Evolutionary conservation across 2,113 vertebrate genomes (phyloP), one percentile per base, ranked within the genome.

Genomic region (Phoxinus phoxinus): DNA sequence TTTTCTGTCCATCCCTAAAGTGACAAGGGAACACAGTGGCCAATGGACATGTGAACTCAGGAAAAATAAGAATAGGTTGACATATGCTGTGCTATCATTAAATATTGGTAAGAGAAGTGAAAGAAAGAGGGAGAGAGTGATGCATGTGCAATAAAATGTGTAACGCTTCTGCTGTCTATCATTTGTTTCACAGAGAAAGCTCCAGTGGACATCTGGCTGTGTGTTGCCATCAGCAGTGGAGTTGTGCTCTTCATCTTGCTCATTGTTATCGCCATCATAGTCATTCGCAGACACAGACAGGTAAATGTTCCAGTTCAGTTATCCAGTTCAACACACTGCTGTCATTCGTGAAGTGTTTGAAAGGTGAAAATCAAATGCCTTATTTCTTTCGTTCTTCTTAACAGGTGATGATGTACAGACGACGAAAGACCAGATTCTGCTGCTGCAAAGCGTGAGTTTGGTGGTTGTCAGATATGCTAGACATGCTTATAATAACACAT

Each of bases 391-490:
- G 71, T 32, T 81, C 58, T 78, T 88, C 71, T 75, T 15, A 90
- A 89, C 85, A 85, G 86, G 88, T 32, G 65, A 84, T 25, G 67
- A 88, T 30, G 53, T 75, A 71, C 4, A 92, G 88, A 83, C 87
- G 82, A 48, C 75, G 80, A 61, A 91, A 89, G 75, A 89, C 84
- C 76, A 89, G 51, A 87, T 90, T 93, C 87, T 95, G 95, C 89
- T 87, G 87, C 12, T 94, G 94, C 88, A 91, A 93, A 87, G 88
- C 90, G 94, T 95, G 88, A 32, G 94, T 91, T 76, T 72, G 71
- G 78, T 91, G 41, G 5, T 48, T 63, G 1, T 35, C 7, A 19
- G 21, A 41, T 44, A 61, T 53, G 25, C 32, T 41, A 9, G 41
- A 41, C 41, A 41, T 41, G 41, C 41, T 41, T 9, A 41, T 41